Evolutionary conservation across 2,797 vertebrate genomes (phyloP).

Genomic region (Simalia tracyae): DNA sequence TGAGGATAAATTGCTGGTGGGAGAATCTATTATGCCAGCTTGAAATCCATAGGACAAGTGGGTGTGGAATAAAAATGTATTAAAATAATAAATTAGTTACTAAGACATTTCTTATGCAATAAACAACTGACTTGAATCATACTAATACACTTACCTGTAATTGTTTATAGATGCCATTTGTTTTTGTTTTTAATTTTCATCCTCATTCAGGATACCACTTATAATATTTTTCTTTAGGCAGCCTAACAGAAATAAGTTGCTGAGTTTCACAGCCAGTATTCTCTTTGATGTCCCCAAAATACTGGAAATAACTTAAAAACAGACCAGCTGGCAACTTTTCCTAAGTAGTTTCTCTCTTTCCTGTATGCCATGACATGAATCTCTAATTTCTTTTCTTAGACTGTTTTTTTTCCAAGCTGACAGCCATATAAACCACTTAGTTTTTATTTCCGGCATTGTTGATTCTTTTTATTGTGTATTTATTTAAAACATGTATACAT

Average conservation of each 20-base stretch:
- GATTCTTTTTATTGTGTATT: background rate
- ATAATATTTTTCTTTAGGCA: background rate
- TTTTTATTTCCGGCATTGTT: background rate
- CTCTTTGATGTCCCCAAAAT: background rate
- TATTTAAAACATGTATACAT: background rate
- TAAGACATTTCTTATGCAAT: background rate
- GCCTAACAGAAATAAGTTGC: constrained; percentile 16
- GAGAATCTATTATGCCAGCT: background rate
- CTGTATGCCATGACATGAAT: background rate
- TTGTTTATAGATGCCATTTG: background rate
- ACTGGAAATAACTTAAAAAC: constrained; percentile 11
- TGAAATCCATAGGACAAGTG: background rate
- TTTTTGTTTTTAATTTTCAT: constrained; percentile 12
- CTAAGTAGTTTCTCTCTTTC: background rate
- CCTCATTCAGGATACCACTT: constrained; percentile 21
- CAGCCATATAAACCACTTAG: background rate
- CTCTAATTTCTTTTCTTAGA: constrained; percentile 2
- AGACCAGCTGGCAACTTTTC: background rate
- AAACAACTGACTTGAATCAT: background rate
- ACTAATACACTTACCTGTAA: background rate
- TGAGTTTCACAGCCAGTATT: background rate
- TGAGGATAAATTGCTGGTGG: background rate
- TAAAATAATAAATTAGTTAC: background rate
- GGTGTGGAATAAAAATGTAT: background rate
- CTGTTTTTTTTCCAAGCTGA: fast-evolving